Base-by-base conservation (phyloP, 37 sponge, comb jelly and placozoan genomes). In the Chondrilla cf. caribensis region DNA sequence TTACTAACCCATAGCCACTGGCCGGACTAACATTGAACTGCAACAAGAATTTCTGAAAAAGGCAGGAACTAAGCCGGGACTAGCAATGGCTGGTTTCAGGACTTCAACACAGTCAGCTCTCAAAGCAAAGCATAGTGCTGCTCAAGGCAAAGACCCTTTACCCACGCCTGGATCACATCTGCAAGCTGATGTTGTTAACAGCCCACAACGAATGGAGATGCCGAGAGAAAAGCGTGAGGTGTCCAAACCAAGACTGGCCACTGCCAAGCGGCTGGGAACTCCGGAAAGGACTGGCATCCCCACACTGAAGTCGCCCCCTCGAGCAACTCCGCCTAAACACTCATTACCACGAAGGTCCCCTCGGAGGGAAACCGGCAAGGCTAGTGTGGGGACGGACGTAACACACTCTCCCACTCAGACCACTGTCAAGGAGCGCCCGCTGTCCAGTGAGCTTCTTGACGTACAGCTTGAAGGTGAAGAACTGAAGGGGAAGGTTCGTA, bases 21-120 rank as follows among this genome's bases (percentile, higher is more conserved):
- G 88, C 1, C 76, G 94, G 0, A 90, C 94, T 29, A 90, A 90
- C 43, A 72, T 38, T 18, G 86, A 79, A 6, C 80, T 93, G 47
- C 66, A 82, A 0, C 47, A 71, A 5, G 60, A 83, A 60, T 42
- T 70, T 24, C 38, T 54, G 6, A 59, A 25, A 25, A 11, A 31
- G 5, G 44, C 9, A 2, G 80, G 58, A 26, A n/a, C 58, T 7
- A 38, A 36, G 21, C 79, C 83, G 2, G 88, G 87, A 19, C 58
- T 87, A 47, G 64, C 59, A 1, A 81, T 41, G 38, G 78, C 83
- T 5, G 81, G 85, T 11, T 86, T 83, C 19, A 58, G 79, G 18
- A 77, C 84, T 25, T 79, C 77, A 76, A 36, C 62, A 0, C 84
- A 78, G 37, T 54, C 87, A 22, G 84, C 31, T 19, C 22, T 62